Base-by-base conservation (phyloP, 35 echinoderm and acorn worm species). In the Heliocidaris tuberculata region DNA sequence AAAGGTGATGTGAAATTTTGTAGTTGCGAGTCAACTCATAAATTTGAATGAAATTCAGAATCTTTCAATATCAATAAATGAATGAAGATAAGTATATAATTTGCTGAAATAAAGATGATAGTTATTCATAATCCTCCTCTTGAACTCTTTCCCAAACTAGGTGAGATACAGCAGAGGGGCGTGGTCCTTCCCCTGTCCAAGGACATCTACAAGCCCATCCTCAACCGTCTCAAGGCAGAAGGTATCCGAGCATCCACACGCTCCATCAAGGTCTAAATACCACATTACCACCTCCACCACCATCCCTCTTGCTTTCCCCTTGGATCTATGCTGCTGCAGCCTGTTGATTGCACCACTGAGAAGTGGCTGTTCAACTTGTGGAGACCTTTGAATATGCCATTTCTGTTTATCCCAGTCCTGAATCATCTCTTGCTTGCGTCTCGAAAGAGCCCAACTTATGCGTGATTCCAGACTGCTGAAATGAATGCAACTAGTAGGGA, bases 151-250 rank as follows among this genome's bases (percentile, higher is more conserved):
- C 31, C 85, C 87, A n/a, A 2, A 15, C 31, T 31, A 99, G 98
- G 97, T 92, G 98, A 97, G 61, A 97, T 99, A 71, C 59, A 95
- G 85, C 86, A 97, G 56, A 99, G 96, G 93, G 98, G 98, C 29
- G 95, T 99, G 29, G 88, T 99, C 13, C 92, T 96, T 85, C 98
- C 98, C 7, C 59, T 99, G 10, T 94, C 94, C 21, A 99, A 96
- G 94, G 96, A 96, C 54, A 95, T 99, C 60, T 99, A 99, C 95
- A 94, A 97, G 47, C 96, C 97, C 42, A 97, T 99, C 87, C 86
- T 99, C 52, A 96, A 96, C 94, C 95, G 96, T 21, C 97, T 99
- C 31, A 97, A 96, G 93, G 98, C 95, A 8, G 98, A 99, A 88
- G 98, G 95, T 35, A 99, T 99, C 96, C 47, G 96, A 31, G 96